These are phyloP conservation scores for Hassar affinis DNA, from an alignment of 2,113 vertebrate species.

Conservation along the genomic window DNA sequence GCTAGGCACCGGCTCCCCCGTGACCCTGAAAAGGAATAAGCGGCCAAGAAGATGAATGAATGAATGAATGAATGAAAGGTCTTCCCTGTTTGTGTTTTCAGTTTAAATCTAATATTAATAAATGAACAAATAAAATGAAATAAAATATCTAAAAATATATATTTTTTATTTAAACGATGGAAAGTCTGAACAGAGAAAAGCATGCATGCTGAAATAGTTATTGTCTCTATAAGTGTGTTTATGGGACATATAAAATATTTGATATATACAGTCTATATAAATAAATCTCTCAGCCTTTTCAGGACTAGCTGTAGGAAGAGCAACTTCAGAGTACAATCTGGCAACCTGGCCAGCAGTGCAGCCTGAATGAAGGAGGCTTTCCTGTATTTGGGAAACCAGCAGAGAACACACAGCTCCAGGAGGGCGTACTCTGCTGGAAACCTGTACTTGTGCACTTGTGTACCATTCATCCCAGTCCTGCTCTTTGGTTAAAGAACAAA, in stretches of 20 bases:
- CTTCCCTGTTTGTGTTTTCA: too few relatives aligned
- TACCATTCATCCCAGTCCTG: neutral
- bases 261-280: too few relatives aligned
- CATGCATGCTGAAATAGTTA: neutral
- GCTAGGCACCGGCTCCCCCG: too few relatives aligned
- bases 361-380: neutral
- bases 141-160: too few relatives aligned
- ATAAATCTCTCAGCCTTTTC: neutral
- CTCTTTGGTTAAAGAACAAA: neutral
- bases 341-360: constrained; percentile 24
- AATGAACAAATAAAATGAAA: too few relatives aligned
- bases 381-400: constrained; percentile 18
- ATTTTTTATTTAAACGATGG: neutral
- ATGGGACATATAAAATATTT: too few relatives aligned
- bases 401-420: neutral
- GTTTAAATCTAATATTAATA: too few relatives aligned
- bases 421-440: constrained; percentile 6
- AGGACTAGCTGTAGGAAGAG: neutral
- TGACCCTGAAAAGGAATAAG: too few relatives aligned
- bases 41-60: too few relatives aligned
- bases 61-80: too few relatives aligned
- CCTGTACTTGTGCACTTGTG: neutral
- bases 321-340: neutral
- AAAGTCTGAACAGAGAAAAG: neutral
- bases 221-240: neutral